Percentiles rank a stretch among this genome's conserved stretches.
These are phyloP conservation scores for Plebejus melissa DNA, from an alignment of 2,888 invertebrate species.

Conservation along the genomic window DNA sequence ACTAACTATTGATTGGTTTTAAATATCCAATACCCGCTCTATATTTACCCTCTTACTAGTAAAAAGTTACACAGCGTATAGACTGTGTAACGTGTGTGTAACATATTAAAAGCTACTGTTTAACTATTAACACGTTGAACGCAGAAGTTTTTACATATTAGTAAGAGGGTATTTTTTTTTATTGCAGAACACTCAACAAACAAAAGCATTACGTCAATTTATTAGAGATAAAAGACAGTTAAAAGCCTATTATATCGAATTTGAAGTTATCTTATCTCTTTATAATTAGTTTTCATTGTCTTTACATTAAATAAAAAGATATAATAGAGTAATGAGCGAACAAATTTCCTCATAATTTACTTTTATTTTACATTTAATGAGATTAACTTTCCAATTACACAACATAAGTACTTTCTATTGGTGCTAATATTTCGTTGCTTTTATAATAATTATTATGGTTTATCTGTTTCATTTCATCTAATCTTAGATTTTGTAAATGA, in stretches of 20 bases:
- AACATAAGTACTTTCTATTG: slow-evolving; percentile 19
- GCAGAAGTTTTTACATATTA: too few species aligned
- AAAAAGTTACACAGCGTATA: too few species aligned
- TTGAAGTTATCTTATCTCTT: not conserved
- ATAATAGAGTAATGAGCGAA: not conserved
- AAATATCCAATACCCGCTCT: too few species aligned
- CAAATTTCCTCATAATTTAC: slow-evolving; percentile 2
- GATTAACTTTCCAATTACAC: slow-evolving; percentile 22
- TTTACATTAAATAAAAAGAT: not conserved
- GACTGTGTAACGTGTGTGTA: too few species aligned
- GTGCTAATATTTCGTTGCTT: not conserved
- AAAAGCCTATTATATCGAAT: too few species aligned
- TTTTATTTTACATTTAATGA: slow-evolving; percentile 16
- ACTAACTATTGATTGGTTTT: too few species aligned
- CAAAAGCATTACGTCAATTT: not conserved
- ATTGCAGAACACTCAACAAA: not conserved
- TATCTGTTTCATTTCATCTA: not conserved
- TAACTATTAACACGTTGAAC: too few species aligned
- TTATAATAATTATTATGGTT: not conserved
- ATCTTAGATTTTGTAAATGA: not conserved
- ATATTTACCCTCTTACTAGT: too few species aligned
- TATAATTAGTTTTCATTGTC: slow-evolving; percentile 14
- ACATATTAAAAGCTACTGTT: too few species aligned
- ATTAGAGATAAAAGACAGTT: not conserved
- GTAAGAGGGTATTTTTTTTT: too few species aligned